These are phyloP conservation scores for Ivindomyrus marchei DNA, from an alignment of 2,113 vertebrate species.

Conservation along the genomic window DNA sequence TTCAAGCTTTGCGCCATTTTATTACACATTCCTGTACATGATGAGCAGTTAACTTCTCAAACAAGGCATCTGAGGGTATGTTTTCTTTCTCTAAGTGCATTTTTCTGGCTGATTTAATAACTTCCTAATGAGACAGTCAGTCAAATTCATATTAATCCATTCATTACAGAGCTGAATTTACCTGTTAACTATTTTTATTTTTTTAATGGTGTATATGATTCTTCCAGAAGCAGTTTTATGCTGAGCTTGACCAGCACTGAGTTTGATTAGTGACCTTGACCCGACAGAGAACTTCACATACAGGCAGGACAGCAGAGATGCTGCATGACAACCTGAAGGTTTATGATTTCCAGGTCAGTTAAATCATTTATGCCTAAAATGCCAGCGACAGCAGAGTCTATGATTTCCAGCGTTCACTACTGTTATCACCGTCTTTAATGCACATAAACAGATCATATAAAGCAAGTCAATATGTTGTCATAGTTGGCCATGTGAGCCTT, in stretches of 20 bases:
- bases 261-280: slow-evolving; percentile 11
- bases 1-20: no score
- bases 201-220: not conserved
- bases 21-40: not conserved
- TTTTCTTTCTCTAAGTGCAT: not conserved
- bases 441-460: no score
- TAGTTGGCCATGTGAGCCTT: no score
- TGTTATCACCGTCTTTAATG: no score
- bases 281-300: slow-evolving; percentile 5
- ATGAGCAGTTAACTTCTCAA: not conserved
- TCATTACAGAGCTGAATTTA: not conserved
- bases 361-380: no score
- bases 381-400: no score
- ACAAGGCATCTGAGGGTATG: not conserved
- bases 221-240: not conserved
- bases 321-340: not conserved
- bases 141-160: not conserved
- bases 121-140: not conserved
- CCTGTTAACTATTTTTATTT: not conserved
- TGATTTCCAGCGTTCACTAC: no score
- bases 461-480: no score
- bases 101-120: not conserved
- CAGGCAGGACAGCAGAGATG: slow-evolving; percentile 16
- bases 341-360: slow-evolving; percentile 20
- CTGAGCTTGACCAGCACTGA: slow-evolving; percentile 13